Evolutionary conservation across 2,888 invertebrate genomes (phyloP), one percentile per base, ranked within the genome.

Genomic region (Scotopteryx bipunctaria): DNA sequence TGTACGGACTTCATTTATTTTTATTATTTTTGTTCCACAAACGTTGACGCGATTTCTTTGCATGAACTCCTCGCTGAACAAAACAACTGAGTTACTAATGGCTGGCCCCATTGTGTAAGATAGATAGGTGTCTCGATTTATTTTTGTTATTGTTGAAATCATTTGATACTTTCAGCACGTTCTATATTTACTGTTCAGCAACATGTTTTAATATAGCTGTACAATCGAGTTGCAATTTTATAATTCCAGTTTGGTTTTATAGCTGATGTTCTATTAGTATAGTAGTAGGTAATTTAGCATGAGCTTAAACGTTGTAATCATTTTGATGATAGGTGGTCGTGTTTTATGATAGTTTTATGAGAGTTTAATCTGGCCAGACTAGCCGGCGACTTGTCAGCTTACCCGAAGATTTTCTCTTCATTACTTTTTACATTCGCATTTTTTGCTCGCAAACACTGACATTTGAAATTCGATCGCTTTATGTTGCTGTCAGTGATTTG

Each of bases 11-110:
- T 69, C 69, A 57, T 74, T 76, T 78, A 73, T 73, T 76, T 75
- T 78, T 74, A 72, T 71, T 75, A 69, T 71, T 69, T 67, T 55
- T 71, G 71, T 69, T 68, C 65, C 61, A 67, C 71, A 75, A 72
- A 69, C 61, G 60, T 67, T 47, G 70, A 69, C 54, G 63, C 57
- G 57, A 61, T 67, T 65, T 66, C 62, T 63, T 63, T 53, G 59
- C 53, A 56, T 53, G 32, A 36, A 32, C 33, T 11, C 3, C 32
- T 27, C 36, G 13, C 35, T 21, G 38, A 27, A 43, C 46, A 37
- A 49, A 55, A 40, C 21, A 53, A 59, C 55, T 17, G 52, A 36
- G 41, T 47, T 49, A 50, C 57, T 58, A 57, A 57, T 57, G 50
- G 49, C 16, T 46, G 57, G 41, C 52, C 58, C 45, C 50, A 37